A percentile compares a stretch with the other conserved stretches of the same genome.
phyloP scores from a whole-genome alignment of 2,113 vertebrate species.

The Stegastes partitus region DNA sequence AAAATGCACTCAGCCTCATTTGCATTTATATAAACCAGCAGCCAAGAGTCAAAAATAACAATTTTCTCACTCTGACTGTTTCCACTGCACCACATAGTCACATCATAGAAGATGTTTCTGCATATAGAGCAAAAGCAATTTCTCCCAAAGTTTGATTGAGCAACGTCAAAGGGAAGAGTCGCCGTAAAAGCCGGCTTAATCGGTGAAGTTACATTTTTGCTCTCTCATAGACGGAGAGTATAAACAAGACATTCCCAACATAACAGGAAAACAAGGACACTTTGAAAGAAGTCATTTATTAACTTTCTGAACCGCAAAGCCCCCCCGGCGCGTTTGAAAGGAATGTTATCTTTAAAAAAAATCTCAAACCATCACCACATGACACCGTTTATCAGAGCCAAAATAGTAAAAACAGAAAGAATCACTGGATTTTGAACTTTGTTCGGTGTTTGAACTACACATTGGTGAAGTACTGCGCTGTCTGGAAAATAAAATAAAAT shows the following conservation, averaged over 20 bases:
- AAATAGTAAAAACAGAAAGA: too few relatives aligned
- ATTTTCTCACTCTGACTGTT: neutral
- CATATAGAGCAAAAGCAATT: neutral
- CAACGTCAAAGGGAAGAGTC: neutral
- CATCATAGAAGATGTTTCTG: neutral
- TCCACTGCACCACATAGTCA: neutral
- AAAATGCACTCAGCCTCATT: conserved; percentile 3
- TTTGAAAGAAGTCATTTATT: too few relatives aligned
- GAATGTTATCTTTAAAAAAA: too few relatives aligned
- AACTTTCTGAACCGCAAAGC: too few relatives aligned
- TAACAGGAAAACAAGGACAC: too few relatives aligned
- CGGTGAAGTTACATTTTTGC: neutral
- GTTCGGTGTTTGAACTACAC: too few relatives aligned
- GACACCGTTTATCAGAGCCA: too few relatives aligned
- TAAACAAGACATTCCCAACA: neutral
- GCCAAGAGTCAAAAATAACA: neutral
- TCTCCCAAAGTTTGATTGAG: neutral
- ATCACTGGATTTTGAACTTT: too few relatives aligned
- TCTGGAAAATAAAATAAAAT: too few relatives aligned
- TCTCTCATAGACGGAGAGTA: neutral
- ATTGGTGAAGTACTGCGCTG: too few relatives aligned
- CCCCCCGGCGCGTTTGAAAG: too few relatives aligned
- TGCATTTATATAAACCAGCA: neutral
- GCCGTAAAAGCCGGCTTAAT: neutral
- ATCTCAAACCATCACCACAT: too few relatives aligned